Conservation (phyloP, 2,113 vertebrate species). For the Phycodurus eques region DNA sequence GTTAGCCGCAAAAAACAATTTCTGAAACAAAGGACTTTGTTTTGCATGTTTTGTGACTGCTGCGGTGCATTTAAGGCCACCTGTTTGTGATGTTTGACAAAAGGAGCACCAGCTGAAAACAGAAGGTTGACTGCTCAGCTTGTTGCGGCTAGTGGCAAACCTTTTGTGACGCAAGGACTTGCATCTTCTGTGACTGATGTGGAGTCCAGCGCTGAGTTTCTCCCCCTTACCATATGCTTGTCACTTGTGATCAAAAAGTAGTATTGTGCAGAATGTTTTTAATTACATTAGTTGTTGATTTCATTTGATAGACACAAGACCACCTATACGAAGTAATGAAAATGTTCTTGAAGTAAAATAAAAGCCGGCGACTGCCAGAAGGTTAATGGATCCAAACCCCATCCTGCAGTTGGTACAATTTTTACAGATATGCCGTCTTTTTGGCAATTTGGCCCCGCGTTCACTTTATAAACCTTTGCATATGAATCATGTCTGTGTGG, state of each 20-base stretch:
- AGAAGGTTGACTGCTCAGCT: too few relatives aligned
- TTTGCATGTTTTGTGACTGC: background rate
- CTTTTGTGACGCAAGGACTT: too few relatives aligned
- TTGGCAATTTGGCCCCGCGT: background rate
- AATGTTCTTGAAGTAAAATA: conserved; percentile 34
- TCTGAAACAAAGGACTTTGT: too few relatives aligned
- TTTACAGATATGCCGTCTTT: conserved; percentile 3
- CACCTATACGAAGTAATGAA: conserved; percentile 48
- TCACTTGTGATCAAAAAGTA: too few relatives aligned
- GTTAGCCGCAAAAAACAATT: too few relatives aligned
- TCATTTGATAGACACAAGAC: background rate
- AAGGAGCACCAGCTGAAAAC: background rate
- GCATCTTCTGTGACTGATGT: too few relatives aligned
- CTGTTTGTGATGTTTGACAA: background rate
- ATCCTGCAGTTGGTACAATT: conserved; percentile 16
- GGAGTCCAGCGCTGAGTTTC: too few relatives aligned
- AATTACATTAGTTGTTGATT: too few relatives aligned
- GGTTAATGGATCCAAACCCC: conserved; percentile 21
- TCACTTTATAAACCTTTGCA: conserved; percentile 23
- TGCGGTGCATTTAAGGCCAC: background rate
- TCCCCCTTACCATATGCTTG: too few relatives aligned
- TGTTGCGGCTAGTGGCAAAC: too few relatives aligned
- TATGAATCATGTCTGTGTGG: conserved; percentile 14
- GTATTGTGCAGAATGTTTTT: too few relatives aligned
- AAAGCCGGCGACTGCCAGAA: conserved; percentile 27